These are phyloP conservation scores for Lycophotia porphyrea DNA, from an alignment of 2,888 invertebrate genomes.

Conservation along the genomic window DNA sequence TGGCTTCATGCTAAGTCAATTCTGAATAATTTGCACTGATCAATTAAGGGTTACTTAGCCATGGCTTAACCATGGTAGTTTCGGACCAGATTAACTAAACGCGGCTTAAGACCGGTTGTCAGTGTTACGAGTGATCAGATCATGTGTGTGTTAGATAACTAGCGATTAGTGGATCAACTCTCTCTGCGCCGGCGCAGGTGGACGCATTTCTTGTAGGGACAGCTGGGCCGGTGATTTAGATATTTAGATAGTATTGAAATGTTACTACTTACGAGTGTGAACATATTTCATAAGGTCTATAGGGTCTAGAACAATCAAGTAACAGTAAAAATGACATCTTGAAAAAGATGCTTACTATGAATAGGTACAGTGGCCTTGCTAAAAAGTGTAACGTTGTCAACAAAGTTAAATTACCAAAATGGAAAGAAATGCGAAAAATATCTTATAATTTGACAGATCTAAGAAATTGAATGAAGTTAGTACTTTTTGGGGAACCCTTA, in stretches of 20 bases:
- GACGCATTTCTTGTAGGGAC: slow-evolving; percentile 46
- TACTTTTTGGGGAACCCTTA: neutral
- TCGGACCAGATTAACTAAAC: slow-evolving; percentile 10
- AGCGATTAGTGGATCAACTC: slow-evolving; percentile 48
- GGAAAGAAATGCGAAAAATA: neutral
- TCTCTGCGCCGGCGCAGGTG: slow-evolving; percentile 47
- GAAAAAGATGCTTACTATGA: neutral
- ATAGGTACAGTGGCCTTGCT: neutral
- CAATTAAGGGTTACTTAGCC: neutral
- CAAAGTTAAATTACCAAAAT: neutral
- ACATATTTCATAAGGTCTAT: neutral
- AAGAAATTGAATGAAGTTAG: neutral
- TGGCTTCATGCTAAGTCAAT: neutral
- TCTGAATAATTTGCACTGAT: neutral
- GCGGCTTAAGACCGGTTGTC: slow-evolving; percentile 48
- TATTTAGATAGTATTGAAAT: slow-evolving; percentile 17
- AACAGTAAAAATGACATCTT: neutral
- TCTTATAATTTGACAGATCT: neutral
- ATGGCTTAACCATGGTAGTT: slow-evolving; percentile 9
- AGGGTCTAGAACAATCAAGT: neutral
- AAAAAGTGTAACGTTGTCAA: neutral
- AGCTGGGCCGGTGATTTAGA: slow-evolving; percentile 29
- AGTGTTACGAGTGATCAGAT: slow-evolving; percentile 47
- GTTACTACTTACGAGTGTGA: neutral
- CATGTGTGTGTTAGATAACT: slow-evolving; percentile 48